Percentiles rank a stretch among this genome's conserved stretches.
phyloP scores from a whole-genome alignment of 2,113 vertebrate species.

The Rhadina sibilatrix region DNA sequence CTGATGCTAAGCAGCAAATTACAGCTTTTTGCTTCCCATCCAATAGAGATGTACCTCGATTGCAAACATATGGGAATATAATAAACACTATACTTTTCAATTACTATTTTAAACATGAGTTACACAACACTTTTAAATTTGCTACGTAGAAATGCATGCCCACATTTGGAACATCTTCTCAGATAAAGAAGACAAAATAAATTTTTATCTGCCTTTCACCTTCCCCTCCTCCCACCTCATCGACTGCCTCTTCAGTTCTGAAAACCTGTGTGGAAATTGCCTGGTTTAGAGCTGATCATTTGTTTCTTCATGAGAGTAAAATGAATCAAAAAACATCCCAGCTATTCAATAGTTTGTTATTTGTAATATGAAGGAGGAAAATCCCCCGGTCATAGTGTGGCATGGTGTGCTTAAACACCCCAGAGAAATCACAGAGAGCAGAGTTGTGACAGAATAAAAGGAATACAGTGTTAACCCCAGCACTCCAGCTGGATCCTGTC shows the following conservation, averaged over 20 bases:
- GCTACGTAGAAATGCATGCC: neutral
- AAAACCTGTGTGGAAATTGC: neutral
- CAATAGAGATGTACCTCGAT: slow-evolving; percentile 68
- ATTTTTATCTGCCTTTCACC: neutral
- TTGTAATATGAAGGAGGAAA: neutral
- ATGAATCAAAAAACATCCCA: neutral
- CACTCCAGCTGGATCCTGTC: neutral
- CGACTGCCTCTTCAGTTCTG: neutral
- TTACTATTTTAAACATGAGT: slow-evolving; percentile 63
- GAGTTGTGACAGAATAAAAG: neutral
- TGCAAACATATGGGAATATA: slow-evolving; percentile 71
- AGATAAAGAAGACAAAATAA: neutral
- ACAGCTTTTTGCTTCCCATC: slow-evolving; percentile 69
- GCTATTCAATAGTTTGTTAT: neutral
- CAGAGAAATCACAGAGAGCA: neutral
- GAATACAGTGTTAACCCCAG: accelerated
- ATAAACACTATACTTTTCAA: slow-evolving; percentile 71
- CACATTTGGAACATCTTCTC: neutral
- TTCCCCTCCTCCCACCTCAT: neutral
- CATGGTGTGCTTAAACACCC: accelerated
- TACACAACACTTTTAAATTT: slow-evolving; percentile 36
- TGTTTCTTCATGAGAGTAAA: neutral
- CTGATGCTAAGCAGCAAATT: slow-evolving; percentile 73
- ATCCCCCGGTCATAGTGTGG: neutral
- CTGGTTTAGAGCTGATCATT: neutral